Evolutionary conservation across 2,888 invertebrate species (phyloP), one percentile per base, ranked within the genome.

Genomic region (Cinara cedri): DNA sequence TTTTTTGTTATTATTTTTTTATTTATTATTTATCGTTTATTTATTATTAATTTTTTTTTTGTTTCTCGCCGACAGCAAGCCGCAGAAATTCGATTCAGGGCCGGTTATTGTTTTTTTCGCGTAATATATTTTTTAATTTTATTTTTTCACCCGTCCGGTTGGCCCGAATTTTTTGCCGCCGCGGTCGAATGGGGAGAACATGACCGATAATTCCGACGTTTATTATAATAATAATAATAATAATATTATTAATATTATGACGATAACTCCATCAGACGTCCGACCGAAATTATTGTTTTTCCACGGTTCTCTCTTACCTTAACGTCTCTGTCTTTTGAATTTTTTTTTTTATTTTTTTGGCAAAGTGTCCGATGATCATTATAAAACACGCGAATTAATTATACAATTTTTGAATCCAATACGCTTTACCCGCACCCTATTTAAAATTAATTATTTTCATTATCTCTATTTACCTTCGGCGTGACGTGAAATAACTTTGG

Each of bases 171-270:
- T 42, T 44, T 8, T 51, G 42, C 62, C 13, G 46, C 46, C 19
- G 13, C 21, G 54, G 11, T 21, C 21, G 21, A 74, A 57, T n/a
- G 10, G 3, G 14, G 10, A 62, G 14, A 62, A 51, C 24, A 74
- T 62, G 63, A 63, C 74, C 44, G 16, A 74, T 42, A 74, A 19
- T 42, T 21, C 9, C 16, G 11, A 42, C 11, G 16, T 54, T 34
- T 6, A 34, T 34, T 34, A 34, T 34, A 34, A 34, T 34, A 34
- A 34, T 34, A 34, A 34, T 34, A 4, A 34, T 34, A 34, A 34
- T 34, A 34, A 34, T 34, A 34, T 34, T 34, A 34, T 4, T 34
- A 19, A 54, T 9, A 8, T 19, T 0, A 54, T 8, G 19, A 54
- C n/a, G n/a, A 54, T n/a, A 19, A 1, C 19, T n/a, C 26, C 24